phyloP scores from a whole-genome alignment of 2,888 invertebrate species.

The Netelia fuscicornis region DNA sequence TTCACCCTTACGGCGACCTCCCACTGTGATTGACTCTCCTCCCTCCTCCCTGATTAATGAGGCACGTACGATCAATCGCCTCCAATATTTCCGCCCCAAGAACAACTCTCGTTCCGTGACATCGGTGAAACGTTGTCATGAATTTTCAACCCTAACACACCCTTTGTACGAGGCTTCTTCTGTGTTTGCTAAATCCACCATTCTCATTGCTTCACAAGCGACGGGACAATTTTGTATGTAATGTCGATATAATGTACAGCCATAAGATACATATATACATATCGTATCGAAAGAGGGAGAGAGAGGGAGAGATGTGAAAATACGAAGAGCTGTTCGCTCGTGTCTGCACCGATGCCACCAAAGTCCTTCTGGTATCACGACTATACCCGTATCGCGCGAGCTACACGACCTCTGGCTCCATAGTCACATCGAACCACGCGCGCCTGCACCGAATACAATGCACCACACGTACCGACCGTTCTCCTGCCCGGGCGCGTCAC shows the following conservation, averaged over 20 bases:
- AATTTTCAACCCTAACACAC: neutral
- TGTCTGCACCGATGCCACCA: constrained; percentile 38
- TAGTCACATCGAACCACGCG: constrained; percentile 56
- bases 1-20: constrained; percentile 38
- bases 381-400: constrained; percentile 60
- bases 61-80: constrained; percentile 79
- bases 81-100: constrained; percentile 63
- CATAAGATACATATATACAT: constrained; percentile 4
- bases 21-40: constrained; percentile 49
- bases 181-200: constrained; percentile 58
- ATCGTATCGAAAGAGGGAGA: neutral
- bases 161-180: neutral
- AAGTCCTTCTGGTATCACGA: constrained; percentile 52
- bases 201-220: constrained; percentile 40
- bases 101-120: constrained; percentile 9
- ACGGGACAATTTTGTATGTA: constrained; percentile 58
- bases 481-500: constrained; percentile 74
- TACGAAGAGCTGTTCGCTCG: constrained; percentile 65
- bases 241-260: neutral
- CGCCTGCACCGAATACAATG: constrained; percentile 49
- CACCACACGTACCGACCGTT: constrained; percentile 49
- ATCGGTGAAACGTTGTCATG: neutral
- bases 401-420: constrained; percentile 50
- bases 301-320: neutral
- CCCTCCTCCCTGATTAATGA: constrained; percentile 77